Percentiles rank a stretch among this genome's conserved stretches.
Evolutionary conservation across 2,113 vertebrate species (phyloP).

Genomic region (Laticauda laticaudata): DNA sequence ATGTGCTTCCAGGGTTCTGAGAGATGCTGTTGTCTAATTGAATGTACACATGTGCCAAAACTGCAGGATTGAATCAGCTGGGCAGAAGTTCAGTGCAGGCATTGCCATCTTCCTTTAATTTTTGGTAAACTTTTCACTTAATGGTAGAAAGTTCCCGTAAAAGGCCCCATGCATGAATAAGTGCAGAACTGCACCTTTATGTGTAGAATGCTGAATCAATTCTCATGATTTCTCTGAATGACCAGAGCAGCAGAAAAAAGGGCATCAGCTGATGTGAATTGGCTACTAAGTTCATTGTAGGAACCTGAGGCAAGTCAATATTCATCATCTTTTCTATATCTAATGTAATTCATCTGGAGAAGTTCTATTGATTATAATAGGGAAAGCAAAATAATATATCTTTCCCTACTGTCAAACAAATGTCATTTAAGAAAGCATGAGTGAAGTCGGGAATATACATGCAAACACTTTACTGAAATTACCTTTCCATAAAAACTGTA

Average conservation of each 20-base stretch:
- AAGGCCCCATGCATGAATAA: not conserved
- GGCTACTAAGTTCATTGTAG: not conserved
- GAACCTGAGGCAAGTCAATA: constrained; percentile 1
- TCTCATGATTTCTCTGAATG: not conserved
- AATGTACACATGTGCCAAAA: no score
- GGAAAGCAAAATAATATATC: not conserved
- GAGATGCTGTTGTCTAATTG: no score
- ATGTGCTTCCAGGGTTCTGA: no score
- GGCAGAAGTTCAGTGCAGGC: no score
- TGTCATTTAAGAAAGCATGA: not conserved
- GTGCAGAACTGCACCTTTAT: not conserved
- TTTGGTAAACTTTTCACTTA: not conserved
- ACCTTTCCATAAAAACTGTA: not conserved
- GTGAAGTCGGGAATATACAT: not conserved
- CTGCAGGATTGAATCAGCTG: no score
- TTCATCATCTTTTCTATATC: not conserved
- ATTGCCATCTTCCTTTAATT: not conserved
- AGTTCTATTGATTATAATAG: not conserved
- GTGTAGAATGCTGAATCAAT: not conserved
- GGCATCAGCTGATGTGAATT: not conserved
- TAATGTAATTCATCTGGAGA: constrained; percentile 27
- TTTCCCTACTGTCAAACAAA: not conserved
- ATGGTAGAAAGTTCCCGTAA: not conserved
- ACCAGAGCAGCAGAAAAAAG: not conserved
- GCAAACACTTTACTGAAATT: not conserved